Evolutionary conservation across 2,113 vertebrate species (phyloP).

Genomic region (Hemiprocne comata): DNA sequence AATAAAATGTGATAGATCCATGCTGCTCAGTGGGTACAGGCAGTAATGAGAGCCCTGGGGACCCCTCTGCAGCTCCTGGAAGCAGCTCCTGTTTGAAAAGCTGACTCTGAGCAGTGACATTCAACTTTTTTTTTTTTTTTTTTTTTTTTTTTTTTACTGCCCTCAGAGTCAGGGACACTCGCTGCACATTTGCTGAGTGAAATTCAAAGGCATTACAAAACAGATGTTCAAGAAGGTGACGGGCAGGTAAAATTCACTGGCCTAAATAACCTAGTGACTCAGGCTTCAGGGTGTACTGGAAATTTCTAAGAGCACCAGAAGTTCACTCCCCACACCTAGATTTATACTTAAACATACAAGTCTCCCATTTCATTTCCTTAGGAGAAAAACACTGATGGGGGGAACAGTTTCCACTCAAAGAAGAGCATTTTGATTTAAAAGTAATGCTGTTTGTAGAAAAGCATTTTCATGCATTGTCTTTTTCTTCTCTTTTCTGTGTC

Average conservation of each 20-base stretch:
- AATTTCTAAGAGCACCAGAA: neutral
- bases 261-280: neutral
- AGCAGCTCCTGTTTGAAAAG: neutral
- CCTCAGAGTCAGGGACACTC: accelerated
- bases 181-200: accelerated
- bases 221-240: neutral
- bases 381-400: accelerated
- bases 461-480: neutral
- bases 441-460: accelerated
- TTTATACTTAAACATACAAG: accelerated
- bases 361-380: accelerated
- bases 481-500: neutral
- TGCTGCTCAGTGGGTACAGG: accelerated
- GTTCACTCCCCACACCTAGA: accelerated
- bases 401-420: accelerated
- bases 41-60: accelerated
- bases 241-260: neutral
- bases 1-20: accelerated
- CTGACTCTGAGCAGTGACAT: neutral
- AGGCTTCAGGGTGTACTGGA: neutral
- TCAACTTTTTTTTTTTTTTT: too few relatives aligned
- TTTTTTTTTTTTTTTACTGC: neutral
- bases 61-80: neutral
- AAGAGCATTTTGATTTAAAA: neutral
- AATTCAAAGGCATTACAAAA: accelerated